Percentiles rank a stretch among this genome's conserved stretches.
Conservation (phyloP, 2,888 invertebrate species). For the Cephus pulcher region DNA sequence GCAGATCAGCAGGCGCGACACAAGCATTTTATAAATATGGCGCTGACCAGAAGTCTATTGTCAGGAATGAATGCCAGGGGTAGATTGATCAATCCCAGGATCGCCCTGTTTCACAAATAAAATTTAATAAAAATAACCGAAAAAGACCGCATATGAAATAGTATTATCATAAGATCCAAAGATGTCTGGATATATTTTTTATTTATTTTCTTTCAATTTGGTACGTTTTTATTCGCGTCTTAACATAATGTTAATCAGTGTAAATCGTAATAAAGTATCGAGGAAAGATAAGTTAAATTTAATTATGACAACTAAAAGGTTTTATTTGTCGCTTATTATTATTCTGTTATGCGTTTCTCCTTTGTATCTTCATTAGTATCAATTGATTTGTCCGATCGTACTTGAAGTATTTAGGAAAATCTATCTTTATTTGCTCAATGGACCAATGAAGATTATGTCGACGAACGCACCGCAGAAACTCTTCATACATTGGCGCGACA, state of each 20-base stretch:
- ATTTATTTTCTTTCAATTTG: too few relatives aligned
- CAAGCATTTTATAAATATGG: slow-evolving; percentile 67
- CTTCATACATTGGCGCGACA: slow-evolving; percentile 89
- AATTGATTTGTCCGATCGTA: slow-evolving; percentile 85
- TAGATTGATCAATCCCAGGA: slow-evolving; percentile 30
- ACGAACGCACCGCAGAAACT: slow-evolving; percentile 76
- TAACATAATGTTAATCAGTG: too few relatives aligned
- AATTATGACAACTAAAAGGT: too few relatives aligned
- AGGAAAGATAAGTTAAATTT: too few relatives aligned
- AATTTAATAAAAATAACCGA: background rate
- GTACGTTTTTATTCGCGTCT: too few relatives aligned
- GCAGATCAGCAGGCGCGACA: slow-evolving; percentile 75
- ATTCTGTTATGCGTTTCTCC: slow-evolving; percentile 10
- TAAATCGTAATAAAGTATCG: too few relatives aligned
- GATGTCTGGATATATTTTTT: too few relatives aligned
- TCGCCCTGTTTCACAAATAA: slow-evolving; percentile 28
- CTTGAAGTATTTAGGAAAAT: slow-evolving; percentile 85
- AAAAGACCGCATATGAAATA: too few relatives aligned
- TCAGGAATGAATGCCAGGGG: slow-evolving; percentile 17
- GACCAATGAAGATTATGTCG: slow-evolving; percentile 69
- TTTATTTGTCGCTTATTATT: background rate
- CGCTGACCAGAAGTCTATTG: slow-evolving; percentile 30
- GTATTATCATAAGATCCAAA: too few relatives aligned
- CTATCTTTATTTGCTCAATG: slow-evolving; percentile 73
- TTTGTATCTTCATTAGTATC: slow-evolving; percentile 77